Conservation (phyloP, 2,113 vertebrate genomes). For the Heterochromis multidens region DNA sequence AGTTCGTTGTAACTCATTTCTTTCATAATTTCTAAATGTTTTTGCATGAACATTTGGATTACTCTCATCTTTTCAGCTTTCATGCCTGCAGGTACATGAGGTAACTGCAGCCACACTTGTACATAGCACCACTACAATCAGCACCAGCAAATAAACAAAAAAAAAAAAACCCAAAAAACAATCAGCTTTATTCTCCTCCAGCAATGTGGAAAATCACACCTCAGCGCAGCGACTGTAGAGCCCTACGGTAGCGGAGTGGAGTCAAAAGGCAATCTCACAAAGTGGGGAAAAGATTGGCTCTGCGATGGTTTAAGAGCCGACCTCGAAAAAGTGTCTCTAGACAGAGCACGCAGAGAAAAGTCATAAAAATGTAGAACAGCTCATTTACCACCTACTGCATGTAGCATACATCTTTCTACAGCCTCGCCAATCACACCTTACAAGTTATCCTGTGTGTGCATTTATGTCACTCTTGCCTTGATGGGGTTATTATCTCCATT, state of each 20-base stretch:
- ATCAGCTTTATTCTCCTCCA: constrained; percentile 25
- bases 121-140: constrained; percentile 6
- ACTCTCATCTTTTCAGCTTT: not conserved
- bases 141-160: constrained; percentile 10
- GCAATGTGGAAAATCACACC: constrained; percentile 38
- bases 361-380: constrained; percentile 45
- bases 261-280: constrained; percentile 54
- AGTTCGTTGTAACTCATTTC: not conserved
- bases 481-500: constrained; percentile 21
- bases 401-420: not conserved
- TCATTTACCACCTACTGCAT: constrained; percentile 37
- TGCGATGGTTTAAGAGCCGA: constrained; percentile 9
- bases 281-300: constrained; percentile 22
- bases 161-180: not conserved
- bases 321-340: not conserved
- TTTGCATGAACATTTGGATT: not conserved
- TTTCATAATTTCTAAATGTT: not conserved
- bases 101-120: not conserved
- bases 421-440: not conserved
- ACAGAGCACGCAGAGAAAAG: not conserved
- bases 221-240: not conserved
- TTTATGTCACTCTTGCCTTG: not conserved
- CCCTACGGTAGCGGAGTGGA: not conserved
- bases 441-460: not conserved
- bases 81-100: not conserved